Percentiles rank a stretch among this genome's conserved stretches.
phyloP scores from a whole-genome alignment of 2,113 vertebrate species.

The Elgaria multicarinata region DNA sequence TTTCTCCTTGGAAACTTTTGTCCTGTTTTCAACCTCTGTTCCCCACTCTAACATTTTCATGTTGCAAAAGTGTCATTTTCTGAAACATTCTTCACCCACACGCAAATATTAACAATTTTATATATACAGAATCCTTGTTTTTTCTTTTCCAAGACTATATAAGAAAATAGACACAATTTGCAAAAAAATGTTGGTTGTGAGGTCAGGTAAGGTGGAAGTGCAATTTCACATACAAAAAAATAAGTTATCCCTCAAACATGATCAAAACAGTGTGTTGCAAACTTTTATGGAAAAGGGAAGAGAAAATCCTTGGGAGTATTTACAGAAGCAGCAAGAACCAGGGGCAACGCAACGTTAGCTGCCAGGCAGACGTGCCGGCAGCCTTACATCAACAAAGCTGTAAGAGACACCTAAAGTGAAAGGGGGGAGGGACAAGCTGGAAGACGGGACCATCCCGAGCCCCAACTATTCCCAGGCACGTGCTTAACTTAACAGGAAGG shows the following conservation, averaged over 20 bases:
- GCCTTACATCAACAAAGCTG: accelerated
- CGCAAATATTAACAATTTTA: constrained; percentile 11
- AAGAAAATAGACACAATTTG: constrained; percentile 56
- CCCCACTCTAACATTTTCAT: constrained; percentile 1
- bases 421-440: constrained; percentile 1
- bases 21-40: constrained; percentile 12
- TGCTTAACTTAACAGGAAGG: neutral
- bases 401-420: neutral
- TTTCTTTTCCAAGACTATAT: constrained; percentile 36
- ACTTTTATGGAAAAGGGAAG: accelerated
- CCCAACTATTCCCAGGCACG: constrained; percentile 59
- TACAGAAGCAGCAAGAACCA: neutral
- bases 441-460: constrained; percentile 46
- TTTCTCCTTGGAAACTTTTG: neutral
- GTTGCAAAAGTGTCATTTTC: constrained; percentile 34
- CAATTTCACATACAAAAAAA: constrained; percentile 61
- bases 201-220: constrained; percentile 24
- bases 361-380: neutral
- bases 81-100: neutral
- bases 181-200: too few relatives aligned
- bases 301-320: accelerated
- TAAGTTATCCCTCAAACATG: constrained; percentile 19
- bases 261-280: neutral
- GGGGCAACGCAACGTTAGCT: neutral
- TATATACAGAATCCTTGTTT: neutral